These are phyloP conservation scores for Brachyalestes nurse DNA, from an alignment of 2,797 vertebrate species.

Conservation along the genomic window DNA sequence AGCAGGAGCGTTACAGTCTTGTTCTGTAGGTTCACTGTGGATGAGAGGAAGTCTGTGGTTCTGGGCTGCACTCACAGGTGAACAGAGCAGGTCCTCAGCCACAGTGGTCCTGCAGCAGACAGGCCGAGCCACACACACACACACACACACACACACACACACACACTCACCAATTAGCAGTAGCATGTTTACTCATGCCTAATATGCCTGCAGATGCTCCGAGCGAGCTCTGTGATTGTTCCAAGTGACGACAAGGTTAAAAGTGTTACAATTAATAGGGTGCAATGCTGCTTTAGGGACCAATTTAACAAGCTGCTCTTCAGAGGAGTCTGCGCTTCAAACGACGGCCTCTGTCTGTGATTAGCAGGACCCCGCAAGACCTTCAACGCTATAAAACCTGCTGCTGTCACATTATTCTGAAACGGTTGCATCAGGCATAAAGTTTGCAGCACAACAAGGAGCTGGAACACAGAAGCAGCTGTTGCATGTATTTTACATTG, in stretches of 20 bases:
- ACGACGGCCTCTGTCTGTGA: slow-evolving; percentile 8
- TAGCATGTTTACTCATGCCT: slow-evolving; percentile 30
- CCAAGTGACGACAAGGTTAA: slow-evolving; percentile 35
- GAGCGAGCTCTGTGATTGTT: slow-evolving; percentile 19
- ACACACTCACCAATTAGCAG: slow-evolving; percentile 33
- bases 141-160: slow-evolving; percentile 11
- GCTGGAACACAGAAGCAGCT: not conserved
- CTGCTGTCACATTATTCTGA: slow-evolving; percentile 11
- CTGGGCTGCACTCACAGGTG: slow-evolving; percentile 42
- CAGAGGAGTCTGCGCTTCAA: slow-evolving; percentile 14
- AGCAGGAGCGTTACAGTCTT: slow-evolving; percentile 55
- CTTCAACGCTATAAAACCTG: slow-evolving; percentile 46
- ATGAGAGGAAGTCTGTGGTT: slow-evolving; percentile 78
- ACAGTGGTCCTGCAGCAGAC: slow-evolving; percentile 69
- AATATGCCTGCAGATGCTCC: slow-evolving; percentile 18
- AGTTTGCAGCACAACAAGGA: not conserved
- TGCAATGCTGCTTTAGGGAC: slow-evolving; percentile 44
- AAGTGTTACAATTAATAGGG: slow-evolving; percentile 40
- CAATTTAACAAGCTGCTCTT: slow-evolving; percentile 46
- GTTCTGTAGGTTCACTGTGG: slow-evolving; percentile 68
- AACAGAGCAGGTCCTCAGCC: slow-evolving; percentile 66
- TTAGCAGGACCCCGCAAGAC: slow-evolving; percentile 36
- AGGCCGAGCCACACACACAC: slow-evolving; percentile 18
- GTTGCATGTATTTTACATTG: not conserved
- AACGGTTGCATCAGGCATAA: slow-evolving; percentile 33